phyloP scores from a whole-genome alignment of 2,888 invertebrate species.

The Chesias legatella region DNA sequence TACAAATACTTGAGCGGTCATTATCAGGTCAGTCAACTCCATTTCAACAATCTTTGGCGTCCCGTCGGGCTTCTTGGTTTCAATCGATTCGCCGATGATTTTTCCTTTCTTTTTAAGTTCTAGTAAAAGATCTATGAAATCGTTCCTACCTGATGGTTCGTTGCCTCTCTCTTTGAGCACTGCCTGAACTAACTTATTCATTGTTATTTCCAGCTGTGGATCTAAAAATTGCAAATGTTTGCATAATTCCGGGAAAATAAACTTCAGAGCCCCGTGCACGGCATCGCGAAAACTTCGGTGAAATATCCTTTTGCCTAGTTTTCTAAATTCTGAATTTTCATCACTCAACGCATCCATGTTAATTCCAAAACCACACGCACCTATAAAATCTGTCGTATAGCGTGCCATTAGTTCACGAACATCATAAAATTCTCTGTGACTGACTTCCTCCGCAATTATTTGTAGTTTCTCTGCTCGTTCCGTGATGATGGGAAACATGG shows the following conservation, averaged over 20 bases:
- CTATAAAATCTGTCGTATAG: conserved; percentile 69
- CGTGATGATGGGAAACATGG: conserved; percentile 67
- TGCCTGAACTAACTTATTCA: conserved; percentile 48
- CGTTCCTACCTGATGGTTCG: conserved; percentile 59
- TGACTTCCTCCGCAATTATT: conserved; percentile 48
- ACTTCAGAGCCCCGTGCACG: conserved; percentile 46
- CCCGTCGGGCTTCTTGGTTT: conserved; percentile 51
- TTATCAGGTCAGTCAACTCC: conserved; percentile 53
- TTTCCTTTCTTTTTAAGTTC: conserved; percentile 60
- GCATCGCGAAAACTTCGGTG: conserved; percentile 50
- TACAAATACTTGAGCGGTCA: conserved; percentile 67
- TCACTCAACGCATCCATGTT: conserved; percentile 58
- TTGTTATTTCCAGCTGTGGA: conserved; percentile 50
- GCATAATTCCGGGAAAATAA: conserved; percentile 56
- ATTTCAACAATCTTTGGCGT: conserved; percentile 50
- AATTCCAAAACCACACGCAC: conserved; percentile 67
- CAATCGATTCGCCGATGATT: conserved; percentile 60
- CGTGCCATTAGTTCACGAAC: conserved; percentile 66
- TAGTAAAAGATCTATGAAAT: conserved; percentile 65
- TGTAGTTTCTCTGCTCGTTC: conserved; percentile 61
- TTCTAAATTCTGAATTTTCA: conserved; percentile 62
- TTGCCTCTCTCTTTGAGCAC: conserved; percentile 55
- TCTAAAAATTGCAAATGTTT: conserved; percentile 52
- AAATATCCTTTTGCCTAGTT: conserved; percentile 62
- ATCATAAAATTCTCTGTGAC: conserved; percentile 50